Conservation (phyloP, 2,888 invertebrate species). For the Tuberolachnus salignus region DNA sequence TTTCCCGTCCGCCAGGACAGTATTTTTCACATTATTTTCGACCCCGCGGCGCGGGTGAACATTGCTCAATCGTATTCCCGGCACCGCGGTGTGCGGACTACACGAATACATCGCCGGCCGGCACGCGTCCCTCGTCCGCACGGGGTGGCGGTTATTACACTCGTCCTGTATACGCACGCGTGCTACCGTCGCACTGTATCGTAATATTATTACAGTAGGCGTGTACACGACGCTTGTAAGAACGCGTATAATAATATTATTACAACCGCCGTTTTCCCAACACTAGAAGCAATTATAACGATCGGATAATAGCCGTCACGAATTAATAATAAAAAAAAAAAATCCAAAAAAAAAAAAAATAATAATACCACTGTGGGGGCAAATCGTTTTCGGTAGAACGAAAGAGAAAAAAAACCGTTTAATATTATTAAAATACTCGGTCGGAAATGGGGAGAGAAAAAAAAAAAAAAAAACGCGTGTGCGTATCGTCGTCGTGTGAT, state of each 20-base stretch:
- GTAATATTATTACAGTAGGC: background rate
- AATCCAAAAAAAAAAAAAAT: slow-evolving; percentile 36
- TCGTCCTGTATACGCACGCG: too few species aligned
- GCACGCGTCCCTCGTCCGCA: too few species aligned
- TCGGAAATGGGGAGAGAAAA: background rate
- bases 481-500: background rate
- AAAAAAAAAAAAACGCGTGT: background rate
- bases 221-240: background rate
- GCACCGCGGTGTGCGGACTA: too few species aligned
- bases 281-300: slow-evolving; percentile 53
- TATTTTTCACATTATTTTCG: too few species aligned
- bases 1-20: too few species aligned
- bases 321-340: slow-evolving; percentile 47
- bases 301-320: slow-evolving; percentile 53
- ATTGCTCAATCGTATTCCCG: too few species aligned
- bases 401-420: slow-evolving; percentile 33
- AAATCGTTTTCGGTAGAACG: slow-evolving; percentile 31
- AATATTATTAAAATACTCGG: slow-evolving; percentile 43
- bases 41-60: too few species aligned
- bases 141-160: too few species aligned
- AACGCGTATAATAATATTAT: background rate
- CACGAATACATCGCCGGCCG: too few species aligned
- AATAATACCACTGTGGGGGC: slow-evolving; percentile 23
- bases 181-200: too few species aligned
- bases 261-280: slow-evolving; percentile 29